These are phyloP conservation scores for Promerops cafer DNA, from an alignment of 2,113 vertebrate species.

Conservation along the genomic window DNA sequence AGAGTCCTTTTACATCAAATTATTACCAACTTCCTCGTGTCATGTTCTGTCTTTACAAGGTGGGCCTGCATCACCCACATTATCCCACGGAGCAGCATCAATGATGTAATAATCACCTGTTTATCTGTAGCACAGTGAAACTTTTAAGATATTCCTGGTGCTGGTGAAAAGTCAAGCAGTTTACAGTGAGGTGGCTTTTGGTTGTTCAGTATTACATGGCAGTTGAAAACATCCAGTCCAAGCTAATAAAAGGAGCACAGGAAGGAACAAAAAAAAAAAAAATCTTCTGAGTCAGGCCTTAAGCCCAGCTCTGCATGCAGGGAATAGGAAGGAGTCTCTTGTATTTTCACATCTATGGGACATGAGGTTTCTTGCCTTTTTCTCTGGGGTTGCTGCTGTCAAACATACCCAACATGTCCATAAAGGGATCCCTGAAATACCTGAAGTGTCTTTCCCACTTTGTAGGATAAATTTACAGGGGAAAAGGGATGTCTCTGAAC, in stretches of 20 bases:
- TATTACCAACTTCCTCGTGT: slow-evolving; percentile 6
- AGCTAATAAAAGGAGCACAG: neutral
- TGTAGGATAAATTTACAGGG: neutral
- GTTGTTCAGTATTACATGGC: neutral
- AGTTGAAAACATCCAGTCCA: neutral
- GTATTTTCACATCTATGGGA: neutral
- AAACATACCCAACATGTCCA: neutral
- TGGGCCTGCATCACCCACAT: neutral
- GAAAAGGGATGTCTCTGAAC: neutral
- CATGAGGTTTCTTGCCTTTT: neutral
- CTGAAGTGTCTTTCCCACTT: neutral
- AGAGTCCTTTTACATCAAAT: slow-evolving; percentile 17
- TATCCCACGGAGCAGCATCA: neutral
- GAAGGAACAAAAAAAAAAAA: neutral
- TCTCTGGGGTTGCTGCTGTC: neutral
- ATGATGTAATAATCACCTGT: neutral
- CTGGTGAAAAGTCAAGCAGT: neutral
- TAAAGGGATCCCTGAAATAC: neutral
- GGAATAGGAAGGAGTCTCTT: neutral
- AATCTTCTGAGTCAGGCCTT: neutral
- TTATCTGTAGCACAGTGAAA: neutral
- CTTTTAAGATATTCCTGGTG: neutral
- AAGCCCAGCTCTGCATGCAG: neutral
- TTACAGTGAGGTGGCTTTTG: neutral
- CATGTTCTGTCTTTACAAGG: slow-evolving; percentile 3